Base-by-base conservation (phyloP, 2,888 invertebrate species). In the Glaucopsyche alexis region DNA sequence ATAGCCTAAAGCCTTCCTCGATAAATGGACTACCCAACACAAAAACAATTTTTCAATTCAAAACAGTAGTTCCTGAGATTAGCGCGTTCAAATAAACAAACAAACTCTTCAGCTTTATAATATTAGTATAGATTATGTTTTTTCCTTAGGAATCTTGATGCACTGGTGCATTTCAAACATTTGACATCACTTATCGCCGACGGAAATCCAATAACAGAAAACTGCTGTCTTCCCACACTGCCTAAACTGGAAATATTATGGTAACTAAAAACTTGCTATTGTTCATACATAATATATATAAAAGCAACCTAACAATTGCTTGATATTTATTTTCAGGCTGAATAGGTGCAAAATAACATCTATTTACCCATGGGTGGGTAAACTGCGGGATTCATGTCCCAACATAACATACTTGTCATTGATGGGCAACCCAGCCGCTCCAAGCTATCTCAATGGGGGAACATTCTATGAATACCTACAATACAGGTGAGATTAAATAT, bases 351-450 rank as follows among this genome's bases (percentile, higher is more conserved):
- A 95, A 80, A 94, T 95, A 73, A 83, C 87, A 19, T 91, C 92
- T 13, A 84, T 98, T 5, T 95, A 95, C 85, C 96, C 96, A 14
- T 97, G 96, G 94, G 94, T 96, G 72, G 94, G 94, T 76, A 95
- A 95, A 80, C 90, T 97, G 75, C 94, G 95, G 78, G 91, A 94
- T 66, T 95, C 96, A 1, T 95, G 96, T 78, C 96, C 97, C 0
- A 95, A 95, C 80, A 87, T 98, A 42, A 94, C 94, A 80, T 95
- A 96, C 83, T 87, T 98, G 0, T 96, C 97, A 16, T 91, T 97
- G 74, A 97, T 98, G 97, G 97, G 97, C 29, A 98, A 98, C 87
- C 94, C 95, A 0, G 97, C 96, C 0, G 96, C 96, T 0, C 97
- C 96, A 0, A 96, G 96, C 77, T 95, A 95, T 81, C 93, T 96